Evolutionary conservation across 2,113 vertebrate genomes (phyloP), one percentile per base, ranked within the genome.

Genomic region (Megaleporinus macrocephalus): DNA sequence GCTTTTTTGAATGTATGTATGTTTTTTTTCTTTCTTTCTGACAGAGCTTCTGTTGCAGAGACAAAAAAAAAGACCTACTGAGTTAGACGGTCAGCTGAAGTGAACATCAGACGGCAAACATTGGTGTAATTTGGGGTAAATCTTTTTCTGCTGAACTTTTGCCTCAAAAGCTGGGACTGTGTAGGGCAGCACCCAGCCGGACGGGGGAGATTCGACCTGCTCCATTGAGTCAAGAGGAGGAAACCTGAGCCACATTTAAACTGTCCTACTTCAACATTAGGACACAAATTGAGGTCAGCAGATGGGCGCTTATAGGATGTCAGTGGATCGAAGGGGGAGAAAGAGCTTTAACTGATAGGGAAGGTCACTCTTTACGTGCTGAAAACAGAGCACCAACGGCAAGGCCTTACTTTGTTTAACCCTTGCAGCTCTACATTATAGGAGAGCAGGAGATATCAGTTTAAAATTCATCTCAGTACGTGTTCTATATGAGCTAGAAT

Each of bases 211-310:
- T 68, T 36, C 11, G 65, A 68, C 16, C 18, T 18, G 18, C 30
- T 68, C 33, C 65, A 68, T 27, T 65, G 27, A 16, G 27, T 65
- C 26, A 16, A 33, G 29, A 33, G 65, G 33, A 68, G 65, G 22
- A 36, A 36, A 33, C 16, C 30, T 5, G 65, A 18, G 30, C 65
- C 36, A 68, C 65, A 68, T 68, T 33, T 68, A 68, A 68, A 30
- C 13, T 75, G 73, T 41, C 73, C 73, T 61, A 16, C 73, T 53
- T 53, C 14, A 53, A 18, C 62, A 30, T 65, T 33, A 30, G 62
- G 33, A 68, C 29, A 11, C 47, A 73, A 73, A 22, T 55, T 70
- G 49, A 59, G 29, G 26, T 71, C 49, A n/a, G 30, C 69, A 63
- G 61, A 49, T 63, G n/a, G 20, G 69, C 29, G 33, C 55, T n/a